Evolutionary conservation across 2,888 invertebrate genomes (phyloP), one percentile per base, ranked within the genome.

Genomic region (Habrosyne pyritoides): DNA sequence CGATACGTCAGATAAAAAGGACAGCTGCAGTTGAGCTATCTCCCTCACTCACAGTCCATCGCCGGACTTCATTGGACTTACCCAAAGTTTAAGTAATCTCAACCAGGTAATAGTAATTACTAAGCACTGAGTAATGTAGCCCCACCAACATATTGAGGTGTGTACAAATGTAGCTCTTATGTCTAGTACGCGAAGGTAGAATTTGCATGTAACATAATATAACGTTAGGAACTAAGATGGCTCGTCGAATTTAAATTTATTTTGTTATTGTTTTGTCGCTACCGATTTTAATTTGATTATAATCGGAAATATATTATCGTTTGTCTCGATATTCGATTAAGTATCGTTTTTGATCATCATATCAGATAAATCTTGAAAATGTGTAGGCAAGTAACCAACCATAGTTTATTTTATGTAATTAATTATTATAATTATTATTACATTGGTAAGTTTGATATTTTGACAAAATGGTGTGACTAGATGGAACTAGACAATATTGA

Each of bases 21-120:
- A 84, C 60, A 77, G 77, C 64, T 83, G 84, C 77, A 91, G 91
- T 85, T 91, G 91, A 91, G 85, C 90, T 83, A 78, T 66, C 73
- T 79, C 69, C 53, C 66, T 64, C 68, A 66, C 70, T 71, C 79
- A 62, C 71, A 67, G 83, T 83, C 83, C 69, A 67, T 33, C 28
- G 57, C 42, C 58, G 77, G 83, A 83, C 81, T 69, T 60, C 71
- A 65, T 69, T 72, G 85, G 89, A 88, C 86, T 86, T 79, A 82
- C 84, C 89, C 89, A 89, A 89, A 89, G 85, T 81, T 84, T 79
- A 84, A 81, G 89, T 88, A 91, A 91, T 90, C 91, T 91, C 91
- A 89, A 77, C 75, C 82, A 83, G 83, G 83, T 86, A 88, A 42
- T 83, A 86, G 80, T 84, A 84, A 42, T 85, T 86, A 83, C 78